Evolutionary conservation across 2,888 invertebrate species (phyloP).

Genomic region (Limnephilus auricula): DNA sequence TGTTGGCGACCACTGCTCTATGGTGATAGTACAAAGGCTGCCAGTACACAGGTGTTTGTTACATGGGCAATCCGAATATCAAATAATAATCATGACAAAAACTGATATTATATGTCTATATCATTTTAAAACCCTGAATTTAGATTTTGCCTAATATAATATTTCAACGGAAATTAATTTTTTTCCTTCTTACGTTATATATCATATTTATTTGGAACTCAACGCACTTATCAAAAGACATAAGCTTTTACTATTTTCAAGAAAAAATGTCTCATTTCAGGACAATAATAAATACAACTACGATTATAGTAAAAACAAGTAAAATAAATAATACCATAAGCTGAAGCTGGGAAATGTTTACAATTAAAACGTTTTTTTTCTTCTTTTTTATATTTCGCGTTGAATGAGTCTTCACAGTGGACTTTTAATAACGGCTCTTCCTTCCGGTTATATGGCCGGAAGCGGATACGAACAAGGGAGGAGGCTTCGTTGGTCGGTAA

Average conservation of each 20-base stretch:
- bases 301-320: background rate
- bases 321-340: background rate
- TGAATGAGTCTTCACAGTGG: slow-evolving; percentile 30
- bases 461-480: slow-evolving; percentile 54
- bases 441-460: slow-evolving; percentile 57
- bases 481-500: slow-evolving; percentile 52
- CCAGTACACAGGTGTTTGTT: too few relatives aligned
- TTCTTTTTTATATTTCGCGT: background rate
- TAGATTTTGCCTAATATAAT: too few relatives aligned
- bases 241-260: background rate
- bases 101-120: too few relatives aligned
- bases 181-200: too few relatives aligned
- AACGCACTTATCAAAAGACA: background rate
- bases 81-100: too few relatives aligned
- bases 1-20: too few relatives aligned
- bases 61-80: background rate
- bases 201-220: too few relatives aligned
- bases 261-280: background rate
- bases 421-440: slow-evolving; percentile 58
- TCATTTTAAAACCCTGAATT: too few relatives aligned
- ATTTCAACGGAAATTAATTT: background rate
- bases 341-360: background rate
- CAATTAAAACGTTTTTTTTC: slow-evolving; percentile 7
- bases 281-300: background rate
- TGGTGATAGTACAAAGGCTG: too few relatives aligned